Base-by-base conservation (phyloP, 2,113 vertebrate genomes). In the Nycticorax nycticorax region DNA sequence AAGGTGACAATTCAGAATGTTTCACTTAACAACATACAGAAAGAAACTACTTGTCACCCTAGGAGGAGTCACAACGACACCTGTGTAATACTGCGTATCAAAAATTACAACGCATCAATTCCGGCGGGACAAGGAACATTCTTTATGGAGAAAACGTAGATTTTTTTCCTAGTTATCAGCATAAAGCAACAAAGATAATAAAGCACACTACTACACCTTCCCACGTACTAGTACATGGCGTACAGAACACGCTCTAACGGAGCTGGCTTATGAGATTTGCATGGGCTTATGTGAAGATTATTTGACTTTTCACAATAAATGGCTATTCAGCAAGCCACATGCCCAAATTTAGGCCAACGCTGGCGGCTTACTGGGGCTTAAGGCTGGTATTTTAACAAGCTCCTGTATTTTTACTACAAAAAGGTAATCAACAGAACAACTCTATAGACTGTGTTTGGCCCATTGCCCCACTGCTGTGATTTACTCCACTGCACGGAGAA, bases 181-280 rank as follows among this genome's bases (percentile, higher is more conserved):
- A 47, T 8, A 66, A 76, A 55, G 50, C 55, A 79, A 37, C 2
- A 5, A 35, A 72, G 50, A 76, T 13, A 55, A 87, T 68, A 45
- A 45, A 55, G n/a, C 50, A 37, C 10, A 37, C 39, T 33, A 30
- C 12, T 41, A 66, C 37, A 47, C 50, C 78, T 17, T 55, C 52
- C 48, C 76, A 66, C 0, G 9, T 74, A 62, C 47, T 7, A 7
- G 89, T n/a, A 84, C 55, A 26, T 0, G 11, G 39, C 75, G 80
- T 56, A 50, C 64, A 71, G 89, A 80, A 67, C 37, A 23, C 60
- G 7, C 43, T 41, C 32, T 64, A 86, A 48, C 8, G 47, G 28
- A 89, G 59, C 68, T 77, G 73, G n/a, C 48, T 96, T 93, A 77
- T n/a, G 84, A 74, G 89, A 94, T 77, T 84, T 87, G 35, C 11